Evolutionary conservation across 2,888 invertebrate genomes (phyloP).

Genomic region (Parnassius mnemosyne): DNA sequence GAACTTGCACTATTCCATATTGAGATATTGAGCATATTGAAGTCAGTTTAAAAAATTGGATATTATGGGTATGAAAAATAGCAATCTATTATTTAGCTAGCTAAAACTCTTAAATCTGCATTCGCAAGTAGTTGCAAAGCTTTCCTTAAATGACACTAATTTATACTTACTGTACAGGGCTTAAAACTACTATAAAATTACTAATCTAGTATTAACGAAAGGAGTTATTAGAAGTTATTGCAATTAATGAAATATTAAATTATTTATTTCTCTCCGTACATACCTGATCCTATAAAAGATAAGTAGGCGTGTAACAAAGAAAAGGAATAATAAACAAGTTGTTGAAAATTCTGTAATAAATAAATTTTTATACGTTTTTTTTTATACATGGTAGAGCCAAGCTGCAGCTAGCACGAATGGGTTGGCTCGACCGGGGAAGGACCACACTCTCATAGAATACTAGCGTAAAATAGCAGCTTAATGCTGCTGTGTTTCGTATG

Average conservation of each 20-base stretch:
- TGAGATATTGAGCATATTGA: too few species aligned
- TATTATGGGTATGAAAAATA: slow-evolving; percentile 28
- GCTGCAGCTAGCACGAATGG: too few species aligned
- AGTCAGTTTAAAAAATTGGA: slow-evolving; percentile 21
- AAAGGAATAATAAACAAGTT: slow-evolving; percentile 14
- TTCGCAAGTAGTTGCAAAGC: slow-evolving; percentile 18
- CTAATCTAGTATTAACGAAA: slow-evolving; percentile 1
- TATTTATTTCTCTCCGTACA: slow-evolving; percentile 40
- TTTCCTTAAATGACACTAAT: slow-evolving; percentile 13
- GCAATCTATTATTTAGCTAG: slow-evolving; percentile 19
- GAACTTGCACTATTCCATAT: background rate
- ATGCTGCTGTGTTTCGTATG: too few species aligned
- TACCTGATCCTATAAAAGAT: slow-evolving; percentile 66
- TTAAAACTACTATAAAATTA: slow-evolving; percentile 17
- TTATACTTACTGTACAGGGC: slow-evolving; percentile 16
- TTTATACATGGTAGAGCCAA: too few species aligned
- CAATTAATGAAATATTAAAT: background rate
- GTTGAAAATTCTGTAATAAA: too few species aligned
- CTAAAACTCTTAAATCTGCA: slow-evolving; percentile 13
- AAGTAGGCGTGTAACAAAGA: slow-evolving; percentile 62
- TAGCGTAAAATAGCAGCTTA: too few species aligned
- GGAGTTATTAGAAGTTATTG: background rate
- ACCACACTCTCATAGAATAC: too few species aligned
- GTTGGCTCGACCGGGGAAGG: too few species aligned
- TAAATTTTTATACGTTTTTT: too few species aligned